phyloP scores from a whole-genome alignment of 2,113 vertebrate species.

The Etheostoma spectabile region DNA sequence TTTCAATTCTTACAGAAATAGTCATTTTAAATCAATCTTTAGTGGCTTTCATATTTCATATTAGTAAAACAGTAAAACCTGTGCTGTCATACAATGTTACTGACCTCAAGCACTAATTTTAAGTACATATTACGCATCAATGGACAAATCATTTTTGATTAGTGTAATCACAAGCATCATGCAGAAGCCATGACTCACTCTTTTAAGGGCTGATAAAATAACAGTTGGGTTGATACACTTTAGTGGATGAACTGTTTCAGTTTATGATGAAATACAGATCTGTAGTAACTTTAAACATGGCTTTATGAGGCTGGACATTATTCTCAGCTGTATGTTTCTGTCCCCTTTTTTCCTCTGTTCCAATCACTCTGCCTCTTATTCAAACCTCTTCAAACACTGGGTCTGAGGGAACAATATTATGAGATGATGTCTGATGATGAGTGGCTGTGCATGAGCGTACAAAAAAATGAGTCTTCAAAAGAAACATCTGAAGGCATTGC shows the following conservation, averaged over 20 bases:
- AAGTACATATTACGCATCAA: constrained; percentile 31
- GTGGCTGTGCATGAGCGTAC: constrained; percentile 31
- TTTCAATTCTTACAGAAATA: constrained; percentile 75
- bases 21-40: constrained; percentile 61
- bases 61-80: constrained; percentile 74
- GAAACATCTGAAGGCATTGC: constrained; percentile 87
- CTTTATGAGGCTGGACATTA: not conserved
- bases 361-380: constrained; percentile 27
- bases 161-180: constrained; percentile 61
- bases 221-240: not conserved
- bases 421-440: constrained; percentile 54
- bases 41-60: constrained; percentile 73
- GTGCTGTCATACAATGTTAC: constrained; percentile 61
- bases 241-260: constrained; percentile 6
- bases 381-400: constrained; percentile 43
- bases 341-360: constrained; percentile 11
- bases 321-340: constrained; percentile 2
- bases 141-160: constrained; percentile 28
- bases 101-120: constrained; percentile 9
- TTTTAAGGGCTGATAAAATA: constrained; percentile 9
- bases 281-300: constrained; percentile 10
- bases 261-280: constrained; percentile 11
- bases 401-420: constrained; percentile 41
- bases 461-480: constrained; percentile 76
- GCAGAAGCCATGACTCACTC: constrained; percentile 43